phyloP scores from a whole-genome alignment of 2,113 vertebrate genomes.

The Python bivittatus region DNA sequence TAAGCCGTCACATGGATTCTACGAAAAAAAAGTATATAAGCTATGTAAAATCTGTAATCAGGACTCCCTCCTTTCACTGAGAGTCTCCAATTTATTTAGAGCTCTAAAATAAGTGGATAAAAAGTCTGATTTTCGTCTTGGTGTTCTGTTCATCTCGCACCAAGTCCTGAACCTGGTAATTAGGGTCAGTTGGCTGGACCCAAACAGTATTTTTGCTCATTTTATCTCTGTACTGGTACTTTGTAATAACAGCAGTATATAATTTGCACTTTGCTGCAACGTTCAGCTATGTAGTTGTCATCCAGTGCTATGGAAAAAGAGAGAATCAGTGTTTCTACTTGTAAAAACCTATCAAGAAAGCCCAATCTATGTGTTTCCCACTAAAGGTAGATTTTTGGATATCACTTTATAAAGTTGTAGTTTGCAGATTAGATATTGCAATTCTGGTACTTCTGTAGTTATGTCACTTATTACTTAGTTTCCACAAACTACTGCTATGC shows the following conservation, averaged over 20 bases:
- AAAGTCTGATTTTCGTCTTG: too few species aligned
- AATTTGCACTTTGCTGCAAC: background rate
- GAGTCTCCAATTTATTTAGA: too few species aligned
- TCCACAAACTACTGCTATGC: background rate
- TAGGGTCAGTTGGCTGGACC: too few species aligned
- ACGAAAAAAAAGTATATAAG: too few species aligned
- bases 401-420: constrained; percentile 20
- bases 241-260: background rate
- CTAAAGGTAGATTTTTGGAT: constrained; percentile 11
- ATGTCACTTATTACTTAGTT: background rate
- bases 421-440: background rate
- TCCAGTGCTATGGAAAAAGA: background rate
- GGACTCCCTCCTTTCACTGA: too few species aligned
- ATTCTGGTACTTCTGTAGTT: background rate
- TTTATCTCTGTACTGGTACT: background rate
- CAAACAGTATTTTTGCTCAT: too few species aligned
- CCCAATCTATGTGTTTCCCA: constrained; percentile 20
- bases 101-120: too few species aligned
- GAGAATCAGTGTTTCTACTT: background rate
- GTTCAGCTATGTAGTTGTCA: background rate
- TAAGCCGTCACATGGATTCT: too few species aligned
- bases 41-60: too few species aligned
- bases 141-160: too few species aligned
- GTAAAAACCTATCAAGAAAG: background rate
- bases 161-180: too few species aligned